Conservation (phyloP, 2,888 invertebrate species). For the Cosmia pyralina region DNA sequence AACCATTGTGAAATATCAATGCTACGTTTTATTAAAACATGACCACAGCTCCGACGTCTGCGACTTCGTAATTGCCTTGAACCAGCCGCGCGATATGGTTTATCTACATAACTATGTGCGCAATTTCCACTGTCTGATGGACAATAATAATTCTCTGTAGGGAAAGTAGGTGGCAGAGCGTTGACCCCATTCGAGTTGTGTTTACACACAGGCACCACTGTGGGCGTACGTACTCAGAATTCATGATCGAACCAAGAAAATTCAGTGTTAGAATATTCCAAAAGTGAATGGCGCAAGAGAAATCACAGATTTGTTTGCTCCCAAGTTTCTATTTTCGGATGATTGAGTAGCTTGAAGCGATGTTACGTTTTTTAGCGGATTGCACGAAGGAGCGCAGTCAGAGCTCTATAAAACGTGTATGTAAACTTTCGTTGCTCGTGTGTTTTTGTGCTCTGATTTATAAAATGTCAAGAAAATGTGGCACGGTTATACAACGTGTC, state of each 20-base stretch:
- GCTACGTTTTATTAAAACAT: conserved; percentile 22
- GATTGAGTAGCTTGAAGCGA: conserved; percentile 68
- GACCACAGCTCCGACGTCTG: conserved; percentile 23
- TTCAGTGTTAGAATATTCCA: conserved; percentile 60
- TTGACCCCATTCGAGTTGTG: conserved; percentile 74
- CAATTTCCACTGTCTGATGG: conserved; percentile 63
- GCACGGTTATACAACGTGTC: too few species aligned
- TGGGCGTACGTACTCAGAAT: conserved; percentile 64
- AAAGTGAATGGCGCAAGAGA: conserved; percentile 70
- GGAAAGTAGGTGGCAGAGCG: conserved; percentile 83
- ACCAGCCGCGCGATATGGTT: conserved; percentile 58
- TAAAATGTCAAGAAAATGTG: conserved; percentile 23
- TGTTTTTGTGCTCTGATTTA: conserved; percentile 37
- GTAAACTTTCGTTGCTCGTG: conserved; percentile 51
- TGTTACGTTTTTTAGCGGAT: conserved; percentile 64
- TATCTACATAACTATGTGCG: conserved; percentile 59
- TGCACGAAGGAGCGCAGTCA: conserved; percentile 57
- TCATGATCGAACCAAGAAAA: conserved; percentile 62
- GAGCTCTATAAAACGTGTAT: conserved; percentile 56
- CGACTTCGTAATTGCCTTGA: conserved; percentile 55
- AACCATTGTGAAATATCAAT: conserved; percentile 37
- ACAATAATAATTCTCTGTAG: conserved; percentile 69
- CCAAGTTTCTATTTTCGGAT: conserved; percentile 72
- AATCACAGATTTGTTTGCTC: conserved; percentile 69
- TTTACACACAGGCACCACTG: conserved; percentile 64